A percentile compares a stretch with the other conserved stretches of the same genome.
Evolutionary conservation across 1,140 invertebrate genomes (phyloP).

Genomic region (Phortica variegata): DNA sequence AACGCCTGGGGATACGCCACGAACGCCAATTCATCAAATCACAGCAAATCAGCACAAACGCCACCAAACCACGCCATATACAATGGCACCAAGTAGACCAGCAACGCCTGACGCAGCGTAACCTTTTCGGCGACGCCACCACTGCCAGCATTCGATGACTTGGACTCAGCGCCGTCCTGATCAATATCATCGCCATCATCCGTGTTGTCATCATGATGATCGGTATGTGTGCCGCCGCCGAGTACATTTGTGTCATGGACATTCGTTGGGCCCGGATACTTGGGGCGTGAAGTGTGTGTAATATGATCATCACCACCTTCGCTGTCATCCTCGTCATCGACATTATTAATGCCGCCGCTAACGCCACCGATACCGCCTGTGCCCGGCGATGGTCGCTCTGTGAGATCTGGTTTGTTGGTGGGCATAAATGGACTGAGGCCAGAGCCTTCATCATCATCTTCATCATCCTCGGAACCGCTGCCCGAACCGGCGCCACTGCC

Average conservation of each 20-base stretch:
- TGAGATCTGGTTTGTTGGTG: slow-evolving; percentile 41
- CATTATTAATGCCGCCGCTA: slow-evolving; percentile 39
- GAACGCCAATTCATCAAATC: too few species aligned
- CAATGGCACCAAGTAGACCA: slow-evolving; percentile 75
- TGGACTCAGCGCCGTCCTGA: slow-evolving; percentile 20
- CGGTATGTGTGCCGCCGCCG: slow-evolving; percentile 27
- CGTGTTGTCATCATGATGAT: slow-evolving; percentile 16
- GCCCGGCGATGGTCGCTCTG: slow-evolving; percentile 38
- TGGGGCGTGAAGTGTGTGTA: slow-evolving; percentile 34
- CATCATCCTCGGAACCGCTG: slow-evolving; percentile 56
- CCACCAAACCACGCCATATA: slow-evolving; percentile 81
- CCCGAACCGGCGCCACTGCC: slow-evolving; percentile 66
- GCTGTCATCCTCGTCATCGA: slow-evolving; percentile 36
- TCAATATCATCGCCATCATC: slow-evolving; percentile 17
- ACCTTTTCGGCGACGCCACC: slow-evolving; percentile 58
- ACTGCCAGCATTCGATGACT: slow-evolving; percentile 11
- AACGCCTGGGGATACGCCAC: too few species aligned
- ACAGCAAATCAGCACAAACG: slow-evolving; percentile 77
- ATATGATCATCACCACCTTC: slow-evolving; percentile 19
- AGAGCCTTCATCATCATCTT: slow-evolving; percentile 59
- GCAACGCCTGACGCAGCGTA: slow-evolving; percentile 65
- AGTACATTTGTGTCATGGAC: slow-evolving; percentile 32
- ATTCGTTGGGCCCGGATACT: slow-evolving; percentile 17
- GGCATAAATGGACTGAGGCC: slow-evolving; percentile 54
- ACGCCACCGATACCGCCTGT: too few species aligned